Evolutionary conservation across 2,797 vertebrate species (phyloP).

Genomic region (Scolopax bukidnonensis): DNA sequence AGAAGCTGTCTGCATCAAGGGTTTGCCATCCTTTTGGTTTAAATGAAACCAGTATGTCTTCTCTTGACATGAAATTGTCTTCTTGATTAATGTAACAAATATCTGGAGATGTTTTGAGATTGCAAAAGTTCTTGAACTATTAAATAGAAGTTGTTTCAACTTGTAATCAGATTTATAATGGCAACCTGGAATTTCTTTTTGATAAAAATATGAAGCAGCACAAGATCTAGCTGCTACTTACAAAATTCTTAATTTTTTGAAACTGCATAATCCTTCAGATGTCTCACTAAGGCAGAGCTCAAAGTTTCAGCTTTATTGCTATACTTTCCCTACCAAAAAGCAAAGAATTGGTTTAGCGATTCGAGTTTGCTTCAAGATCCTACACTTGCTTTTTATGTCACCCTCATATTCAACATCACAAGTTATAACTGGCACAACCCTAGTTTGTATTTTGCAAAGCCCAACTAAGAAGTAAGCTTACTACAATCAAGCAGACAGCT

Average conservation of each 20-base stretch:
- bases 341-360: neutral
- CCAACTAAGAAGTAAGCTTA: conserved; percentile 40
- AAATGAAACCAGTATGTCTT: neutral
- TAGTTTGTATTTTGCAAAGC: conserved; percentile 52
- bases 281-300: neutral
- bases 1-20: neutral
- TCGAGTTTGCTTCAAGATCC: neutral
- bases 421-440: conserved; percentile 52
- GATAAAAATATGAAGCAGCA: neutral
- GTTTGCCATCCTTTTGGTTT: neutral
- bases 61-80: neutral
- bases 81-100: neutral
- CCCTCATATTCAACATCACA: neutral
- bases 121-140: neutral
- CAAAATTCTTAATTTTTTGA: accelerated
- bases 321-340: neutral
- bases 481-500: conserved; percentile 53
- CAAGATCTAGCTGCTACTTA: neutral
- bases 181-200: neutral
- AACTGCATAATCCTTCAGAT: neutral
- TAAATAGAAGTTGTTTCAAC: neutral
- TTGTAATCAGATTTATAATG: neutral
- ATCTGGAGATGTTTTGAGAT: neutral
- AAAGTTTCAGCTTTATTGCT: neutral
- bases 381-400: neutral